Percentiles rank a stretch among this genome's conserved stretches.
phyloP scores from a whole-genome alignment of 2,113 vertebrate species.

The Varanus komodoensis region DNA sequence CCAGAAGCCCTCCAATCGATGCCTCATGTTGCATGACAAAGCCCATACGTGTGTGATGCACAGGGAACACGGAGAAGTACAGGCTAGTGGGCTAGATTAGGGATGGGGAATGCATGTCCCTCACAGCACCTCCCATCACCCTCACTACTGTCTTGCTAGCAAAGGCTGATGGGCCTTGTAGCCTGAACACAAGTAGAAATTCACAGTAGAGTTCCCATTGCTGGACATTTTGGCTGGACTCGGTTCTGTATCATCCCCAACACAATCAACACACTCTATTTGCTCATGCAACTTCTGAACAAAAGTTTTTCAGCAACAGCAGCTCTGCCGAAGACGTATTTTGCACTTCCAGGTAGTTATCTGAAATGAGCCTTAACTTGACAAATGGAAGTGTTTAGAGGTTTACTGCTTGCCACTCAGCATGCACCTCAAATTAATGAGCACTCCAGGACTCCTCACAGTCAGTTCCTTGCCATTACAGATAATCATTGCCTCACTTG shows the following conservation, averaged over 20 bases:
- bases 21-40: no score
- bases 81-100: not conserved
- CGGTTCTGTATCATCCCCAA: rapidly evolving
- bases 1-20: not conserved
- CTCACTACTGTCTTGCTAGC: no score
- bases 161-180: no score
- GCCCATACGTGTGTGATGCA: no score
- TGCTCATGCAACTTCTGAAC: not conserved
- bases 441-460: not conserved
- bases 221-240: not conserved
- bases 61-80: no score
- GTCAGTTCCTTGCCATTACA: not conserved
- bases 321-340: not conserved
- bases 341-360: constrained; percentile 7
- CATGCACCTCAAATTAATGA: constrained; percentile 7
- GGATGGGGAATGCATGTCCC: no score
- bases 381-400: not conserved
- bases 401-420: not conserved
- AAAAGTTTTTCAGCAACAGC: not conserved
- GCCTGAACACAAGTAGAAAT: no score
- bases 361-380: constrained; percentile 16
- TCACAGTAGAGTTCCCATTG: no score
- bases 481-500: not conserved
- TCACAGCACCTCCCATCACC: no score
- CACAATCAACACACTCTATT: not conserved